Conservation (phyloP, 2,888 invertebrate species). For the Idaea straminata region DNA sequence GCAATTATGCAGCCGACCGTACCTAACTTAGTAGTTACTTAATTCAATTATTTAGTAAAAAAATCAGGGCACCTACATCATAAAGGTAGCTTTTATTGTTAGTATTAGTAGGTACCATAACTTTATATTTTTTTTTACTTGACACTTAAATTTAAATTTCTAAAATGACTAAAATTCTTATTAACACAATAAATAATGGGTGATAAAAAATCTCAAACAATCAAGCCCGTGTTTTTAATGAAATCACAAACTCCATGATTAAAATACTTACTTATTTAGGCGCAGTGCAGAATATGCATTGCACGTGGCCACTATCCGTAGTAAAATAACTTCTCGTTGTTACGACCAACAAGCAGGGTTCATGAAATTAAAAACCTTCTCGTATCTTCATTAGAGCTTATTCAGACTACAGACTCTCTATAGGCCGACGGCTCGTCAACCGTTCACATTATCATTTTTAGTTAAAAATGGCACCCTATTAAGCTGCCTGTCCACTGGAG, state of each 20-base stretch:
- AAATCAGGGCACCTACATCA: too few species aligned
- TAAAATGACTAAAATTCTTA: too few species aligned
- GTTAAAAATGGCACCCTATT: too few species aligned
- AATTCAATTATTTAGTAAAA: too few species aligned
- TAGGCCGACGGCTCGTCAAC: neutral
- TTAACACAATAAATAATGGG: too few species aligned
- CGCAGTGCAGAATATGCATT: conserved; percentile 18
- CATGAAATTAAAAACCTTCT: neutral
- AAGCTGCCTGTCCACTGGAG: too few species aligned
- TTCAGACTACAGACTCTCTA: neutral
- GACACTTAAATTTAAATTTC: too few species aligned
- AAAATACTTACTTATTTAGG: conserved; percentile 22
- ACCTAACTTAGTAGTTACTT: too few species aligned
- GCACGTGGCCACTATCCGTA: conserved; percentile 15
- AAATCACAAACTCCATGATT: conserved; percentile 19
- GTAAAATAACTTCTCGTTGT: conserved; percentile 22
- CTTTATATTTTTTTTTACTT: too few species aligned
- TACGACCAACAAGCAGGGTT: neutral
- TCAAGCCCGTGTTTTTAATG: conserved; percentile 15
- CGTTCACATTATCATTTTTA: neutral
- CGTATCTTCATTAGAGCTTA: neutral
- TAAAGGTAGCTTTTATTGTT: too few species aligned
- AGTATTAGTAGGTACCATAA: too few species aligned
- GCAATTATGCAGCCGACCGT: too few species aligned
- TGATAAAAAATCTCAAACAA: conserved; percentile 4